Base-by-base conservation (phyloP, 2,888 invertebrate species). In the Phoenoteleia sp. region DNA sequence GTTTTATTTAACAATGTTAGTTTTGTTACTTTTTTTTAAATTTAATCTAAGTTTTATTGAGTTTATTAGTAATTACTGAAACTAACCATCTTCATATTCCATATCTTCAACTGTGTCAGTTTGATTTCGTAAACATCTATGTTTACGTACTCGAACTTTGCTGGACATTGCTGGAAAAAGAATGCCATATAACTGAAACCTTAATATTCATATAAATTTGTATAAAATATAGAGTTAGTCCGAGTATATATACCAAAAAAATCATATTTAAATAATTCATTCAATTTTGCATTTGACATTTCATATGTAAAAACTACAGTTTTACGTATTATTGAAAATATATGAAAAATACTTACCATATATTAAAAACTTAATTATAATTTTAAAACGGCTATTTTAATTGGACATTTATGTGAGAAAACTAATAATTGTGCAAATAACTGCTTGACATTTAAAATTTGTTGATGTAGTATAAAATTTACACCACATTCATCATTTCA, bases 111-210 rank as follows among this genome's bases (percentile, higher is more conserved):
- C 19, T 47, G 47, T 9, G 7, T 47, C 47, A 47, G 17, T 19
- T 47, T 47, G 17, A 47, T 47, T 47, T 47, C 17, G 17, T 47
- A 47, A 47, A 47, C 19, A 19, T 47, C 47, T 47, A 19, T 47
- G 11, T 47, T 47, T 47, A 47, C 47, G 47, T 6, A 47, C 47
- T 47, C 47, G 47, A 17, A 17, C 47, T 47, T 47, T 47, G 47
- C 47, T 47, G 19, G 47, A 47, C 47, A 47, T 47, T 17, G 47
- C 17, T 11, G 19, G 3, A 7, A 47, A 19, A 47, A 39, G 5
- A 29, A 6, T 4, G 39, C n/a, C 39, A 39, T 39, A 6, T 39
- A 39, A 39, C 39, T 39, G 39, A 39, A 39, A 39, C 39, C 9
- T 39, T 2, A 39, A 39, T 39, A 39, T 39, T 39, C 11, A 39